Conservation (phyloP, 1,140 invertebrate species). For the Pseudomyrmex cubaensis region DNA sequence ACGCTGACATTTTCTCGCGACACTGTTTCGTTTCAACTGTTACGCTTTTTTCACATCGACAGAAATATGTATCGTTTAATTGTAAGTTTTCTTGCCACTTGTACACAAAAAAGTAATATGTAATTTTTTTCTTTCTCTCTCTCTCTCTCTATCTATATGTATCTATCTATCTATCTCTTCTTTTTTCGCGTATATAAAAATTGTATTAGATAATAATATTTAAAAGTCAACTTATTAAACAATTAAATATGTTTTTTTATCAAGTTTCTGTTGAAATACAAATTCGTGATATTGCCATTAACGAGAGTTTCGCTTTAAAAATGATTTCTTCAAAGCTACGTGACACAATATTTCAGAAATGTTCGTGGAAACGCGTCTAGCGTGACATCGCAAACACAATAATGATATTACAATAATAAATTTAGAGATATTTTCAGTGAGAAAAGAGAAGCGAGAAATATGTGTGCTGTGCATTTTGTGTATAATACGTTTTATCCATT, state of each 20-base stretch:
- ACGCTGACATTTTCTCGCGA: background rate
- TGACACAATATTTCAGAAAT: background rate
- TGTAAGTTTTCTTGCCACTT: too few species aligned
- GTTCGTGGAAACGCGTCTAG: background rate
- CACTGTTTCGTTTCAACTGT: background rate
- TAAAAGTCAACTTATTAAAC: background rate
- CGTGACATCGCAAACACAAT: background rate
- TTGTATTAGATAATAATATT: too few species aligned
- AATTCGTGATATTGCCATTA: background rate
- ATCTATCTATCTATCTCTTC: too few species aligned
- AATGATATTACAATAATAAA: background rate
- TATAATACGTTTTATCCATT: background rate
- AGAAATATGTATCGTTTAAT: too few species aligned
- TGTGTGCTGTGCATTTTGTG: background rate
- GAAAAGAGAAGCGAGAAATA: too few species aligned
- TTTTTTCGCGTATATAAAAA: too few species aligned
- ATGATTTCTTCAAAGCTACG: background rate
- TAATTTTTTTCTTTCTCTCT: too few species aligned
- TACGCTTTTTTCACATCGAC: background rate
- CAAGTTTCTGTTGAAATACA: background rate
- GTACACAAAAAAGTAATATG: too few species aligned
- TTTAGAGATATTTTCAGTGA: background rate
- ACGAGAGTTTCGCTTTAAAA: too few species aligned
- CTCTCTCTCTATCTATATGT: too few species aligned
- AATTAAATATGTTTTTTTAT: background rate